These are phyloP conservation scores for Sebastes cheni DNA, from an alignment of 2,797 vertebrate genomes.

Conservation along the genomic window DNA sequence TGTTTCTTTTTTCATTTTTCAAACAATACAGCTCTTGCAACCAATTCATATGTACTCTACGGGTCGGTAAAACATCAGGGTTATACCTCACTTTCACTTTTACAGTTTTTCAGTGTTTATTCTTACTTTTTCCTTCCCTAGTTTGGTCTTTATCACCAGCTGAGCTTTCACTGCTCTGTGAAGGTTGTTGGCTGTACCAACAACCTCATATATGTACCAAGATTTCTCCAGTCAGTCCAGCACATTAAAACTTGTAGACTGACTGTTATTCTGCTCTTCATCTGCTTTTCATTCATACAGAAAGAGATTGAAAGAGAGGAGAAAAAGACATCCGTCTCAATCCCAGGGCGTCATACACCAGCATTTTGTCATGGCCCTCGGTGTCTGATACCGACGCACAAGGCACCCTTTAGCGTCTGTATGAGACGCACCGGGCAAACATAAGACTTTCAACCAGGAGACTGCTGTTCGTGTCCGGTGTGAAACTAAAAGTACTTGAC, in stretches of 20 bases:
- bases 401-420: not conserved
- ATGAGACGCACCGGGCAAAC: not conserved
- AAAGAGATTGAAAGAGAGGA: not conserved
- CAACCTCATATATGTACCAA: not conserved
- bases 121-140: not conserved
- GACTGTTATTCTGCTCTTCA: slow-evolving; percentile 44
- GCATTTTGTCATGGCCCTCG: too few relatives aligned
- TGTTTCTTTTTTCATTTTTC: not conserved
- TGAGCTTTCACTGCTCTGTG: not conserved
- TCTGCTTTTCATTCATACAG: slow-evolving; percentile 67
- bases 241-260: not conserved
- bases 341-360: too few relatives aligned
- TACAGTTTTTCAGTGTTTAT: not conserved
- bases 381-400: too few relatives aligned
- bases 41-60: not conserved
- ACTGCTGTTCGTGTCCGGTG: too few relatives aligned
- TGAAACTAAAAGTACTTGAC: too few relatives aligned
- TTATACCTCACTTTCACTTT: not conserved
- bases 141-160: not conserved
- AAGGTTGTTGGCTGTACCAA: not conserved
- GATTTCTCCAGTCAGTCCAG: slow-evolving; percentile 10
- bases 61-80: not conserved
- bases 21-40: not conserved
- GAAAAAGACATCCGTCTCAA: not conserved
- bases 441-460: too few relatives aligned